A percentile compares a stretch with the other conserved stretches of the same genome.
phyloP scores from a whole-genome alignment of 2,113 vertebrate genomes.

The Megaceryle torquata region DNA sequence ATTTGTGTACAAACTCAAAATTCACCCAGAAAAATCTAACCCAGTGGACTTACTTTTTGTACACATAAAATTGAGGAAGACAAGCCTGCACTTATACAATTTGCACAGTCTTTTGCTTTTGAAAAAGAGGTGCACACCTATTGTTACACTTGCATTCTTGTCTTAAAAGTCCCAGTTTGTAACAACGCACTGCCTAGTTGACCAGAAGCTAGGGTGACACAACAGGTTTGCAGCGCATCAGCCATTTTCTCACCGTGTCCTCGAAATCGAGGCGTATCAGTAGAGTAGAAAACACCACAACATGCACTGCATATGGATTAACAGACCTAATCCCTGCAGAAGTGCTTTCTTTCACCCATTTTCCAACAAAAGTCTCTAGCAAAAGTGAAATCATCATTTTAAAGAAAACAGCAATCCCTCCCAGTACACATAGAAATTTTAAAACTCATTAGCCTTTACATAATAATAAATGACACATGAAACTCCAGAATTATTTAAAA shows the following conservation, averaged over 20 bases:
- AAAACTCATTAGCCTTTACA: neutral
- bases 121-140: neutral
- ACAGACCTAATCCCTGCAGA: neutral
- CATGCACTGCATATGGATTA: neutral
- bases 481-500: neutral
- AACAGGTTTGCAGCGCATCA: neutral
- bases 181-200: neutral
- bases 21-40: neutral
- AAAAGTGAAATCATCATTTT: neutral
- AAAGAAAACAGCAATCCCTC: neutral
- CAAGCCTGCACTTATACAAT: neutral
- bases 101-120: neutral
- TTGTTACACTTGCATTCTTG: neutral
- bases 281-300: neutral
- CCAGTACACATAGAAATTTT: neutral
- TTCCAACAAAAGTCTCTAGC: neutral
- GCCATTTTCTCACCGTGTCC: neutral
- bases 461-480: neutral
- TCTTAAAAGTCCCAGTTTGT: neutral
- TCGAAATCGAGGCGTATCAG: neutral
- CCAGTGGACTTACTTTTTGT: neutral
- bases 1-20: neutral
- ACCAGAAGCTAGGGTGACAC: neutral
- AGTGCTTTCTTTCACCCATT: neutral
- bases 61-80: neutral